Percentiles rank a stretch among this genome's conserved stretches.
These are phyloP conservation scores for Troilus luridus DNA, from an alignment of 2,888 invertebrate species.

Conservation along the genomic window DNA sequence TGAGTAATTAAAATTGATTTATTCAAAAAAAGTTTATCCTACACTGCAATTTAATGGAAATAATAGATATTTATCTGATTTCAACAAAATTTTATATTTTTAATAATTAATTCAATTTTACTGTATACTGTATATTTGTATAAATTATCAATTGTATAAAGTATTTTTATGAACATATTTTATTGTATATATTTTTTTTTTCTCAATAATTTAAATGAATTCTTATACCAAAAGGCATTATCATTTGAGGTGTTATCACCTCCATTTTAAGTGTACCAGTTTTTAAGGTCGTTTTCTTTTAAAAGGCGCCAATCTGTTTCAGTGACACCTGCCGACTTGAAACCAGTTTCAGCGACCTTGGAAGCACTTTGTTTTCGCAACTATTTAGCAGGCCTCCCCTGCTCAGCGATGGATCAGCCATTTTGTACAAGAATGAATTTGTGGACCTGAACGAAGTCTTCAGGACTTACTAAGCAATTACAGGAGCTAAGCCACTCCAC, in stretches of 20 bases:
- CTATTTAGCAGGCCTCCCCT: not conserved
- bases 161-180: no score
- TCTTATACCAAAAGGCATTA: no score
- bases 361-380: not conserved
- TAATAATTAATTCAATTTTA: no score
- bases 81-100: no score
- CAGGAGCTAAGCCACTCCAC: not conserved
- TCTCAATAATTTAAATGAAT: no score
- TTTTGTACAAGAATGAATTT: not conserved
- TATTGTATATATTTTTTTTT: no score
- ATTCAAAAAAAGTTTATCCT: no score
- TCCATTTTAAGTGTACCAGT: not conserved
- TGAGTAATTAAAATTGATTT: no score
- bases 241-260: not conserved
- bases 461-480: not conserved
- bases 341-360: not conserved
- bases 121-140: no score
- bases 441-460: not conserved
- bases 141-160: no score
- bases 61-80: no score
- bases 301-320: not conserved
- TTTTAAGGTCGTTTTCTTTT: not conserved
- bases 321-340: not conserved
- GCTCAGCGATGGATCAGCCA: not conserved
- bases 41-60: no score